Evolutionary conservation across 1,140 invertebrate genomes (phyloP).

Genomic region (Ridgeia piscesae): DNA sequence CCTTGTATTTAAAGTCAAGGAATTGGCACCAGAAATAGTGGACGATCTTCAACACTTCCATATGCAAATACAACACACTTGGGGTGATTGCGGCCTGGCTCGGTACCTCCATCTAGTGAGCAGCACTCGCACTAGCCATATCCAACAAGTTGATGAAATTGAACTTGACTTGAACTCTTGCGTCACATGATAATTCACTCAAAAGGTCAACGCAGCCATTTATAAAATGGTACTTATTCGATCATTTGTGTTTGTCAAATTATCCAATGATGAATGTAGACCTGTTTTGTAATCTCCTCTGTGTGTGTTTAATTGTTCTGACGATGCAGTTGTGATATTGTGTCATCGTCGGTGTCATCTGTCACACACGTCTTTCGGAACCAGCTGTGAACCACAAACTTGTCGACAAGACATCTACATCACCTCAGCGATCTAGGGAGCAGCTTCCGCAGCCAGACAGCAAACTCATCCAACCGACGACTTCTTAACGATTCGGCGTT

Average conservation of each 20-base stretch:
- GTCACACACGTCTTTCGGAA: not conserved
- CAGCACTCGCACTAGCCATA: not conserved
- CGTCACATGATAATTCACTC: not conserved
- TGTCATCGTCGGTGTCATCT: not conserved
- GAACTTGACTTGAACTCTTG: not conserved
- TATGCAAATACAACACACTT: constrained; percentile 42
- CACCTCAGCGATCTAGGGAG: not conserved
- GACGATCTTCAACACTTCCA: constrained; percentile 52
- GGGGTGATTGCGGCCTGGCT: not conserved
- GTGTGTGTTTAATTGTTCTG: not conserved
- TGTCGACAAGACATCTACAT: not conserved
- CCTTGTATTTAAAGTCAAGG: constrained; percentile 49
- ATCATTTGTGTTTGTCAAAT: not conserved
- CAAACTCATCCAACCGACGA: not conserved
- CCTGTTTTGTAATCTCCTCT: not conserved
- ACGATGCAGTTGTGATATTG: not conserved
- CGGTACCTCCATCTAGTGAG: not conserved
- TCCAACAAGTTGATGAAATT: not conserved
- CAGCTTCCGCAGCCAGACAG: not conserved
- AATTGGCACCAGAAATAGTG: constrained; percentile 53
- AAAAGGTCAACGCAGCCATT: not conserved
- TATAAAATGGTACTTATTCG: not conserved
- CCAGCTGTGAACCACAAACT: not conserved
- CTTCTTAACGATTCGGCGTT: not conserved
- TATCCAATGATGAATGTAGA: not conserved